These are phyloP conservation scores for Marronus borbonicus DNA, from an alignment of 2,888 invertebrate genomes.

Conservation along the genomic window DNA sequence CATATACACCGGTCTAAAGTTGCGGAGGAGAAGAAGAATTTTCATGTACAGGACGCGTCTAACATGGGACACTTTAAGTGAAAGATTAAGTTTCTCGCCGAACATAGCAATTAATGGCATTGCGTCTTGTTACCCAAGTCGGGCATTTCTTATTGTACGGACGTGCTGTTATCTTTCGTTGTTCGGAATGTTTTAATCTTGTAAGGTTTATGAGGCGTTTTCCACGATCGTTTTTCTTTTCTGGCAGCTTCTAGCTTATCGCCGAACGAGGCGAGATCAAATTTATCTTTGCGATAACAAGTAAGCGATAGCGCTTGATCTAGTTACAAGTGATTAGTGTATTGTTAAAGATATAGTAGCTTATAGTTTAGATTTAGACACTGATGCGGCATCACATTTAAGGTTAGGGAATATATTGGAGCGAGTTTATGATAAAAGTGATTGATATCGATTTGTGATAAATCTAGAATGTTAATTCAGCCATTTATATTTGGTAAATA, in stretches of 20 bases:
- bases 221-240: slow-evolving; percentile 30
- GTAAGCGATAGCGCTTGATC: slow-evolving; percentile 18
- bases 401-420: no score
- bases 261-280: slow-evolving; percentile 28
- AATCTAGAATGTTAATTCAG: no score
- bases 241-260: slow-evolving; percentile 5
- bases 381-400: no score
- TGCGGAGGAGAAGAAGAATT: slow-evolving; percentile 52
- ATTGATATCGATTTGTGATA: no score
- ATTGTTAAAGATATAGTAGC: not conserved
- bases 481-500: no score
- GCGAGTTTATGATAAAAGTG: no score
- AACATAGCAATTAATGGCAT: slow-evolving; percentile 54
- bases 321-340: slow-evolving; percentile 8
- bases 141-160: slow-evolving; percentile 47
- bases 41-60: slow-evolving; percentile 52
- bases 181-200: slow-evolving; percentile 51
- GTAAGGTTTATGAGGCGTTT: slow-evolving; percentile 44
- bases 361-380: no score
- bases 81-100: slow-evolving; percentile 56
- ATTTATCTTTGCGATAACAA: slow-evolving; percentile 49
- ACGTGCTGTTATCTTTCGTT: slow-evolving; percentile 50
- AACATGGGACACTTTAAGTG: slow-evolving; percentile 51
- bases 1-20: slow-evolving; percentile 41
- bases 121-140: slow-evolving; percentile 49